Base-by-base conservation (phyloP, 2,797 vertebrate species). In the Graptemys geographica region DNA sequence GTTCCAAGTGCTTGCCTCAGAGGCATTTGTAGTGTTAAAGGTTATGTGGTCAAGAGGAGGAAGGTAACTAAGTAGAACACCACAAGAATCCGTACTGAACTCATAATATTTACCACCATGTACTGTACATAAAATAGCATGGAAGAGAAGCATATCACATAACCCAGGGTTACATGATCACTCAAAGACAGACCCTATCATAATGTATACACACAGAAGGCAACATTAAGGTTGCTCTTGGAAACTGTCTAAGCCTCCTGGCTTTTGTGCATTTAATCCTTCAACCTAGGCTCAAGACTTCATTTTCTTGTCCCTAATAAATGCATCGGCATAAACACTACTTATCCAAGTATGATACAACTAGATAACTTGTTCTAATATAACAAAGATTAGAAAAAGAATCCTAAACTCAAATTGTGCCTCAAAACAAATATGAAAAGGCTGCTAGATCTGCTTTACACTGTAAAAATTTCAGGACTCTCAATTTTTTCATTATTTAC, bases 401-500 rank as follows among this genome's bases (percentile, higher is more conserved):
- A 33, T 49, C 9, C 27, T 55, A 41, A 78, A 18, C 27, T 47
- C 23, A 78, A 78, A 78, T 49, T 78, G 27, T 28, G 13, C 27
- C 74, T 78, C 44, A 23, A 72, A 41, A 69, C 56, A 83, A 84
- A 86, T 41, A 25, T 3, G 23, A 90, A 86, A 79, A 83, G 10
- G 86, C 28, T 8, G 92, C 56, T 56, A 55, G 53, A 76, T 93
- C 93, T 94, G 8, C 65, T 87, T 37, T 88, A 59, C 85, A 55
- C 21, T 15, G 6, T 72, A 51, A 23, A 96, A 93, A 11, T 87
- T 44, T 21, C 1, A 0, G 72, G 18, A 92, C 53, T 84, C 44
- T 87, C 0, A 0, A 33, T 69, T 56, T 92, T 94, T 88, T 83
- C 44, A 72, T 88, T 79, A 41, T n/a, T 86, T 81, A 41, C 27